Conservation (phyloP, 2,888 invertebrate species). For the Gastracanthus pulcherrimus region DNA sequence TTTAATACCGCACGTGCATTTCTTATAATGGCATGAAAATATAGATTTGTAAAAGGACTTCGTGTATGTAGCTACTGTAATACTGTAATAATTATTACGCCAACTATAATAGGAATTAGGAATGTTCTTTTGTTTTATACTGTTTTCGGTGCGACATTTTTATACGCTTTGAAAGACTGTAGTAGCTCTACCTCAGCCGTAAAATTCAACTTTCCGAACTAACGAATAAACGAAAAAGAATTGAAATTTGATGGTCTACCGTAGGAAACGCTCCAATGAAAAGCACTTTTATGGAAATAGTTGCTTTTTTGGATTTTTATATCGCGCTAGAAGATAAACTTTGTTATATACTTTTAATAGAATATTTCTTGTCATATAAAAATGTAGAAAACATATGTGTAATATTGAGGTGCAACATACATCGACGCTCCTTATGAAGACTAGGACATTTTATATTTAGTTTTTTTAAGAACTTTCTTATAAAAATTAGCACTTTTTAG, state of each 20-base stretch:
- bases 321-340: background rate
- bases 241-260: background rate
- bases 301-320: conserved; percentile 30
- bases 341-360: background rate
- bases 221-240: background rate
- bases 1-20: conserved; percentile 24
- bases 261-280: background rate
- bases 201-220: conserved; percentile 19
- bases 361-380: background rate
- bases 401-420: background rate
- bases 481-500: background rate
- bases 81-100: background rate
- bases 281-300: background rate
- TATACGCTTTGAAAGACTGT: conserved; percentile 35
- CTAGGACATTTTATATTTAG: no score
- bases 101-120: background rate
- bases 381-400: background rate
- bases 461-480: background rate
- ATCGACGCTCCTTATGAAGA: background rate
- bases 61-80: background rate
- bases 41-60: conserved; percentile 25
- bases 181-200: conserved; percentile 35
- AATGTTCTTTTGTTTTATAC: conserved; percentile 10
- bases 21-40: conserved; percentile 4
- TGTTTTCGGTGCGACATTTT: conserved; percentile 3